Evolutionary conservation across 2,888 invertebrate genomes (phyloP), one percentile per base, ranked within the genome.

Genomic region (Sinohyriopsis cumingii): DNA sequence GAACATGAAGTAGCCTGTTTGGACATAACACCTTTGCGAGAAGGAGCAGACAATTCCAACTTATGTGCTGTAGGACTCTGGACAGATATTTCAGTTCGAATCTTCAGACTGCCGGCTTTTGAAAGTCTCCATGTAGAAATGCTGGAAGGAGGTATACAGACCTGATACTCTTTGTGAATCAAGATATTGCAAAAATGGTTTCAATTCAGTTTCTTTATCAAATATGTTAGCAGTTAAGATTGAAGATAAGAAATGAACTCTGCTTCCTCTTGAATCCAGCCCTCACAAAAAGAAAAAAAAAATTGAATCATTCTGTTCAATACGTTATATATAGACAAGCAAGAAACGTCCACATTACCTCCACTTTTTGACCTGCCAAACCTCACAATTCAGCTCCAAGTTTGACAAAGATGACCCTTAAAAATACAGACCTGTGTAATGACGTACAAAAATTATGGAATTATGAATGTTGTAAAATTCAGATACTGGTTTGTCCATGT

Each of bases 1-100:
- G 95, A 96, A 45, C 95, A 97, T 86, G 99, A 99, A 91, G 95
- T 99, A 60, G 98, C 99, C 7, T 99, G 99, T 90, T 90, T 99
- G 67, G 98, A 99, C 91, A 93, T 99, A 64, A 96, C 96, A 4
- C 95, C 97, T 3, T 81, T 88, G 59, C 73, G 75, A 53, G 86
- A 86, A 4, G 85, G 84, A 15, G 61, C 76, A 7, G 79, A 79
- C 1, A 75, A 72, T 20, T 84, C 88, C 1, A 80, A 85, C 19
- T 91, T 97, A 72, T 94, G 96, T 56, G 97, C 97, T 22, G 96
- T 98, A 18, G 98, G 98, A 0, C 91, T 99, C 63, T 99, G 99
- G 99, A 98, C 96, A 0, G 98, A 99, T 87, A 97, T 98, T 84
- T 97, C 97, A 0, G 96, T 96, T 55, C 92, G 96, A 19, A 93